phyloP scores from a whole-genome alignment of 2,797 vertebrate genomes.

The Cyclopterus lumpus region DNA sequence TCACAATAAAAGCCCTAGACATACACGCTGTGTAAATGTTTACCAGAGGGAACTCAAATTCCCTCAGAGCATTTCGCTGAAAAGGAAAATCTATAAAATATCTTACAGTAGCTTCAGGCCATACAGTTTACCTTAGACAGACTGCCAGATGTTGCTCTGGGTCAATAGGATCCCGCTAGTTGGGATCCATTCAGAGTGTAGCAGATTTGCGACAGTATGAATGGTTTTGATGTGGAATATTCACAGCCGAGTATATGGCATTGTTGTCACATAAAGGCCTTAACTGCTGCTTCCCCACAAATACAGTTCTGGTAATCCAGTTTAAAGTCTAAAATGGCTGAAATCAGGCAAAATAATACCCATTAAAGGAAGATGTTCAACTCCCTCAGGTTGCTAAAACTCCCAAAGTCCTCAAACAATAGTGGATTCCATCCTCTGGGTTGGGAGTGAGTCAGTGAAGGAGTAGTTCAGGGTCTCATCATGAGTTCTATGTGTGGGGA shows the following conservation, averaged over 20 bases:
- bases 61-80: background rate
- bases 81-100: background rate
- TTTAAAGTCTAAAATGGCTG: background rate
- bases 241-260: background rate
- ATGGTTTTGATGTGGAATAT: background rate
- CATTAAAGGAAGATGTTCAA: background rate
- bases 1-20: background rate
- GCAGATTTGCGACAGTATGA: background rate
- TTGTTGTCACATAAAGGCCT: background rate
- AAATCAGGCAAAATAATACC: background rate
- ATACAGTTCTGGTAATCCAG: background rate
- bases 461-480: background rate
- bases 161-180: background rate
- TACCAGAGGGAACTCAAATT: background rate
- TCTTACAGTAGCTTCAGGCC: background rate
- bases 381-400: background rate
- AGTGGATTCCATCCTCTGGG: background rate
- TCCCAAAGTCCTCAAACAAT: background rate
- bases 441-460: background rate
- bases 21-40: background rate
- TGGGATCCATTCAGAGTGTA: background rate
- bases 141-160: background rate
- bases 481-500: background rate
- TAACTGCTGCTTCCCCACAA: background rate
- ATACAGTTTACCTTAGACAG: background rate